Evolutionary conservation across 2,888 invertebrate species (phyloP).

Genomic region (Deilephila porcellus): DNA sequence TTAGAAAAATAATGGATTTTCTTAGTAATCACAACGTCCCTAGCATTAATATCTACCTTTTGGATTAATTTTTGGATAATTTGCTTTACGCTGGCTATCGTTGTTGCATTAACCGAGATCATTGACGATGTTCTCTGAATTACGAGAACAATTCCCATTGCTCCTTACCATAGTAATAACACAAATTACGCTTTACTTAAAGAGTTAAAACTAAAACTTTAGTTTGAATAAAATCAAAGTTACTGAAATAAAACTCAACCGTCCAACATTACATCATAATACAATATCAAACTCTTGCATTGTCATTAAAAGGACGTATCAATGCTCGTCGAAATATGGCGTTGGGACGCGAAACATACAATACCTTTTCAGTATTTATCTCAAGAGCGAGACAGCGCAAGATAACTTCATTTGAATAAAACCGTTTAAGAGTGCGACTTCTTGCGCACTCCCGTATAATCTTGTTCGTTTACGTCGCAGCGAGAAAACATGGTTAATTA

Average conservation of each 20-base stretch:
- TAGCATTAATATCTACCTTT: no score
- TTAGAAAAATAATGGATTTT: no score
- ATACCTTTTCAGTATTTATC: neutral
- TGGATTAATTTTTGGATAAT: no score
- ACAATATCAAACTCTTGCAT: neutral
- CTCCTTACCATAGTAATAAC: no score
- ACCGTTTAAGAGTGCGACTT: neutral
- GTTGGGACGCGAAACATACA: neutral
- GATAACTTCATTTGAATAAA: neutral
- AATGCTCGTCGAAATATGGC: neutral
- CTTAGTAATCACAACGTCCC: no score
- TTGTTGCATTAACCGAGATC: no score
- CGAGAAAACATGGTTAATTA: constrained; percentile 3
- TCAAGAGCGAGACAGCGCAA: neutral
- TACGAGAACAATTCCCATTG: no score
- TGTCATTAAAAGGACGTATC: neutral
- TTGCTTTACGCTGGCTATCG: no score
- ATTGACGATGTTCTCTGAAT: no score
- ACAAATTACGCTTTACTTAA: no score
- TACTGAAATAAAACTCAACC: neutral
- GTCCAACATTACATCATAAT: neutral
- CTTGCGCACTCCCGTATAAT: neutral
- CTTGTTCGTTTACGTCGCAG: neutral
- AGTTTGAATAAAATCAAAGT: no score
- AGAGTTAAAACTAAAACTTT: no score